Evolutionary conservation across 1,140 invertebrate genomes (phyloP).

Genomic region (Rhopalosiphum maidis): DNA sequence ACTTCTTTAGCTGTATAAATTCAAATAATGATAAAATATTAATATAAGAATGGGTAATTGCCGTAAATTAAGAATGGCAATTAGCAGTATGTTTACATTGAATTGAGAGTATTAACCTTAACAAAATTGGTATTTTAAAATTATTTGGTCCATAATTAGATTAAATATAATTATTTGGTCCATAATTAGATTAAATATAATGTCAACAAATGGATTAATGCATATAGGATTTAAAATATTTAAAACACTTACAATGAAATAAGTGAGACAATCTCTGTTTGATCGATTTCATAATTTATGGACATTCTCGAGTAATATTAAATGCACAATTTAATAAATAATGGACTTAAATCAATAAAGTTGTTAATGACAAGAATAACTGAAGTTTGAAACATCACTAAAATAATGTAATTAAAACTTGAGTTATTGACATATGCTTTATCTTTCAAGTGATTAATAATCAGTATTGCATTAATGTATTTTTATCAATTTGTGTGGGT

Average conservation of each 20-base stretch:
- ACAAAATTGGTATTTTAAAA: not conserved
- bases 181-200: not conserved
- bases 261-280: constrained; percentile 25
- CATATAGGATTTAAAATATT: not conserved
- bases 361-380: not conserved
- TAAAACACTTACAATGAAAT: not conserved
- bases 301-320: not conserved
- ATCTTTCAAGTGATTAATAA: constrained; percentile 6
- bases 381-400: not conserved
- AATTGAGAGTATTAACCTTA: not conserved
- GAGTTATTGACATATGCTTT: not conserved
- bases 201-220: not conserved
- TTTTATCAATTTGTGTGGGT: not conserved
- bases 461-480: not conserved
- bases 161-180: not conserved
- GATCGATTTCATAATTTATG: not conserved
- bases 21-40: constrained; percentile 31
- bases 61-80: not conserved
- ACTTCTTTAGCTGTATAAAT: constrained; percentile 69
- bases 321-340: no score
- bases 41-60: not conserved
- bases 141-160: not conserved
- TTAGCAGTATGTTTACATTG: not conserved
- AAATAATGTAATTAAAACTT: not conserved
- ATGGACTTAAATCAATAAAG: not conserved